Percentiles rank a stretch among this genome's conserved stretches.
Conservation (phyloP, 2,888 invertebrate genomes). For the Phrixothrix hirtus region DNA sequence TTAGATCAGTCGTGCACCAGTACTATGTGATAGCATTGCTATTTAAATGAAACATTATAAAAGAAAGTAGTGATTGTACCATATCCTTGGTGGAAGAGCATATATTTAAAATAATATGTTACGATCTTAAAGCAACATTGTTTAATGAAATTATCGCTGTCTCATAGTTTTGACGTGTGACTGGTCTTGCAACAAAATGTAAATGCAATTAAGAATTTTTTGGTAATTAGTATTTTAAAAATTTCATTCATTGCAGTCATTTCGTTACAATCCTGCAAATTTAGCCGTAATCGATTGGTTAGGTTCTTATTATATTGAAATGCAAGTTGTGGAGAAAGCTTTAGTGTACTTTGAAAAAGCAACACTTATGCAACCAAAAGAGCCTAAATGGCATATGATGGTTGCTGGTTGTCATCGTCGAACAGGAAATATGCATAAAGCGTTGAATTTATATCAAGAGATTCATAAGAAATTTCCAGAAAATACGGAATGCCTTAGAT, state of each 20-base stretch:
- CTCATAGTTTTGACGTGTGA: too few species aligned
- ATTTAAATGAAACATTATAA: too few species aligned
- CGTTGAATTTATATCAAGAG: slow-evolving; percentile 76
- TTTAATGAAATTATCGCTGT: too few species aligned
- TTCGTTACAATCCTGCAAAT: slow-evolving; percentile 71
- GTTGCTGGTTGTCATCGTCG: slow-evolving; percentile 83
- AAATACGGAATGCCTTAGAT: slow-evolving; percentile 89
- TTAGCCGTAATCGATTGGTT: slow-evolving; percentile 84
- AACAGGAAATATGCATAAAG: slow-evolving; percentile 67
- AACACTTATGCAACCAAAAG: slow-evolving; percentile 72
- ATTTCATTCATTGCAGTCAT: slow-evolving; percentile 59
- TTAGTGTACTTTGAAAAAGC: slow-evolving; percentile 81
- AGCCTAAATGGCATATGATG: slow-evolving; percentile 84
- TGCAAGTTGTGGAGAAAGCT: slow-evolving; percentile 88
- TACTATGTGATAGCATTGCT: too few species aligned
- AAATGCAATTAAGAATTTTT: too few species aligned
- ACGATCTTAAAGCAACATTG: too few species aligned
- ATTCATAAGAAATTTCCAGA: slow-evolving; percentile 91
- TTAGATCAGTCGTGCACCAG: too few species aligned
- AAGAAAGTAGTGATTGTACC: too few species aligned
- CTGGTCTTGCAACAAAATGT: too few species aligned
- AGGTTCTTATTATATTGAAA: slow-evolving; percentile 85
- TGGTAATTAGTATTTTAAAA: not conserved
- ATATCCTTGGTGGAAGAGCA: too few species aligned
- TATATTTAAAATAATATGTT: too few species aligned